These are phyloP conservation scores for Eublepharis macularius DNA, from an alignment of 2,113 vertebrate species.

Conservation along the genomic window DNA sequence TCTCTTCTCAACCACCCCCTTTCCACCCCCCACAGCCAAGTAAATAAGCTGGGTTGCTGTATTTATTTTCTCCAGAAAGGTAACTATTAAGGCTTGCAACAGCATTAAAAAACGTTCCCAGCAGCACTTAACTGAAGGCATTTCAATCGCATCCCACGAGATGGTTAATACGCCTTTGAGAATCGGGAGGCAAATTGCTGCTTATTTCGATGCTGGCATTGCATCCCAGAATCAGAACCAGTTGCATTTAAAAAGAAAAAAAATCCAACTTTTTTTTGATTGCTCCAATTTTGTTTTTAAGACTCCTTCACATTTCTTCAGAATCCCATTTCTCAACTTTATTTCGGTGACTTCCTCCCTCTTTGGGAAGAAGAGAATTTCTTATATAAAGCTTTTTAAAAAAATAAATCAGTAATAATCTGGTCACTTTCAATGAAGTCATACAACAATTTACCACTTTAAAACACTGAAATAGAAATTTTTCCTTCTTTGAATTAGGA, in stretches of 20 bases:
- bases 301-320: background rate
- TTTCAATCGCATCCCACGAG: constrained; percentile 3
- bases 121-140: background rate
- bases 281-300: background rate
- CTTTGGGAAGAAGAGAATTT: background rate
- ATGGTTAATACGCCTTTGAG: constrained; percentile 5
- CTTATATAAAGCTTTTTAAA: background rate
- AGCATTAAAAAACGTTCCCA: background rate
- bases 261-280: background rate
- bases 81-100: background rate
- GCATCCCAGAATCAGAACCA: background rate
- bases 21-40: background rate
- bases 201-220: background rate
- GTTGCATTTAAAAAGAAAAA: background rate
- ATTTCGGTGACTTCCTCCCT: background rate
- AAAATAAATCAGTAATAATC: too few relatives aligned
- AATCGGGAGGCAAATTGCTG: background rate
- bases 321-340: background rate
- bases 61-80: background rate
- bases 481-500: background rate
- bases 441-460: background rate
- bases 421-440: background rate
- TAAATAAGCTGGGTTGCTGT: background rate
- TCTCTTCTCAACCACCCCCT: background rate
- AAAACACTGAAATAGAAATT: background rate